These are phyloP conservation scores for Coboldia fuscipes DNA, from an alignment of 1,140 invertebrate genomes.

Conservation along the genomic window DNA sequence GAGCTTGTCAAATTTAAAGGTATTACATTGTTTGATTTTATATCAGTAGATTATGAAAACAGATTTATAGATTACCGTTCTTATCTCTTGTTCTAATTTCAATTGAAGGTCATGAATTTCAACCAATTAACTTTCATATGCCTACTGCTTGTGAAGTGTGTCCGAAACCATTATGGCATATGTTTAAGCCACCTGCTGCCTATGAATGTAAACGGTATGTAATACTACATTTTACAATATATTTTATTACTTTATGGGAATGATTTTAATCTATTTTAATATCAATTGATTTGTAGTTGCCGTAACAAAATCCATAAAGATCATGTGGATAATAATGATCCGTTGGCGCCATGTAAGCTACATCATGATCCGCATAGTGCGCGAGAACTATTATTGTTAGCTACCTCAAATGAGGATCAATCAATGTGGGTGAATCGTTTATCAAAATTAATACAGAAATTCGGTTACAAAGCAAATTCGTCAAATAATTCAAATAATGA, in stretches of 20 bases:
- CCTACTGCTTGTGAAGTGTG: constrained; percentile 95
- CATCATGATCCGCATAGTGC: constrained; percentile 85
- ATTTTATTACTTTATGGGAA: neutral
- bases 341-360: constrained; percentile 74
- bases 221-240: too few species aligned
- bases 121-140: constrained; percentile 93
- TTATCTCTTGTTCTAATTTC: neutral
- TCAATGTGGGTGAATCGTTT: constrained; percentile 80
- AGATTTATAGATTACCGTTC: neutral
- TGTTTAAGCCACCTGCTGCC: constrained; percentile 89
- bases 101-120: constrained; percentile 69
- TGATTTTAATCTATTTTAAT: neutral
- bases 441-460: constrained; percentile 80
- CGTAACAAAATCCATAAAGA: constrained; percentile 92
- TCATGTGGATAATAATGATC: constrained; percentile 68
- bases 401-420: constrained; percentile 66
- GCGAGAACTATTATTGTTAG: constrained; percentile 76
- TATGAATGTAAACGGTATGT: constrained; percentile 78
- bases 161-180: constrained; percentile 88
- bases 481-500: constrained; percentile 30
- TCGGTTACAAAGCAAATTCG: constrained; percentile 75
- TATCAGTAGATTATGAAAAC: neutral
- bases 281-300: constrained; percentile 41
- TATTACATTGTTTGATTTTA: too few species aligned
- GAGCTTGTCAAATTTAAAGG: constrained; percentile 64